Percentiles rank a stretch among this genome's conserved stretches.
These are phyloP conservation scores for Branchellion lobata DNA, from an alignment of 2,888 invertebrate species.

Conservation along the genomic window DNA sequence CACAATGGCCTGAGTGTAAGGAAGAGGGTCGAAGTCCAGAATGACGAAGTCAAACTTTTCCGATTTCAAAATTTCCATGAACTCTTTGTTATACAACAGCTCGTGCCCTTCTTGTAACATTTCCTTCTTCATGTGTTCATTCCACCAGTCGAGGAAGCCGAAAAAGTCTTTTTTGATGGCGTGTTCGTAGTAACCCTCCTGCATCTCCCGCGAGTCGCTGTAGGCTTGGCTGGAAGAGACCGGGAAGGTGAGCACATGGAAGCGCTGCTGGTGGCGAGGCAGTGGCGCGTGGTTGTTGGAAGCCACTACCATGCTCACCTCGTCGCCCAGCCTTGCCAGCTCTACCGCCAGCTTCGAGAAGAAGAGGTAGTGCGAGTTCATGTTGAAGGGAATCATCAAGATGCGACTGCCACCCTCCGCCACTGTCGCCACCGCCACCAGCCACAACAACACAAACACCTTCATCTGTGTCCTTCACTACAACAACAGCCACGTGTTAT, in stretches of 20 bases:
- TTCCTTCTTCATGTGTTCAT: not conserved
- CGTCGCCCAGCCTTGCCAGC: constrained; percentile 5
- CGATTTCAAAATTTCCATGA: constrained; percentile 23
- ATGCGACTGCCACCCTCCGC: not conserved
- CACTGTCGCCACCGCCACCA: no score
- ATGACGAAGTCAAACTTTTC: constrained; percentile 20
- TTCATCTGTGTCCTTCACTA: no score
- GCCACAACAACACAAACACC: no score
- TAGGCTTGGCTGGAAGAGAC: not conserved
- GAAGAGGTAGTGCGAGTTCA: constrained; percentile 31
- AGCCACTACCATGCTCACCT: constrained; percentile 12
- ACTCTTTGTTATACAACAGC: constrained; percentile 8
- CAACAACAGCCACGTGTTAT: no score
- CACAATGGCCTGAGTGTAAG: not conserved
- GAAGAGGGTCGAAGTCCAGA: not conserved
- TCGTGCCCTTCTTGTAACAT: not conserved
- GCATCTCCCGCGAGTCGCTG: not conserved
- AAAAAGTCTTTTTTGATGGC: not conserved
- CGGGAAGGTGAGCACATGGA: not conserved
- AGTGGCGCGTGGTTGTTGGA: not conserved
- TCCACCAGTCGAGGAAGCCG: not conserved
- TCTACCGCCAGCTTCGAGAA: constrained; percentile 18
- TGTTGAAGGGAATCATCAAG: constrained; percentile 12
- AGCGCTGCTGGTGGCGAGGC: not conserved
- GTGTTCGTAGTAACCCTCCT: not conserved